Evolutionary conservation across 2,113 vertebrate genomes (phyloP).

Genomic region (Pterocles gutturalis): DNA sequence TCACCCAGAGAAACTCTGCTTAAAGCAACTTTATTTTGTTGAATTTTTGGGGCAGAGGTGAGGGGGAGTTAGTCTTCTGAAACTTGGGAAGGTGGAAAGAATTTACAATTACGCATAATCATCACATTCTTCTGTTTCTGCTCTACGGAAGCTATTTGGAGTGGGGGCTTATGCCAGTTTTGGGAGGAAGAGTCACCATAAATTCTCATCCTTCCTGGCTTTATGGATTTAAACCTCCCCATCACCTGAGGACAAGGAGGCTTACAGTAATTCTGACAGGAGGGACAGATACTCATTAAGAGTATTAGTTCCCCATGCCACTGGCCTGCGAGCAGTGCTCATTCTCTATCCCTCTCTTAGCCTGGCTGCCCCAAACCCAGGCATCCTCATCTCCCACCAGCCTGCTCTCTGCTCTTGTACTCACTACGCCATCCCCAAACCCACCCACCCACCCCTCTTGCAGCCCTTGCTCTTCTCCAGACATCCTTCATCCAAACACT

Average conservation of each 20-base stretch:
- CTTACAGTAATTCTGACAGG: neutral
- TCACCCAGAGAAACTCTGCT: neutral
- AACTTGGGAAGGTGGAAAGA: neutral
- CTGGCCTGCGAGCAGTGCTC: rapidly evolving
- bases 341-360: neutral
- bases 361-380: neutral
- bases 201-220: neutral
- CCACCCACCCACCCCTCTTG: neutral
- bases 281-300: neutral
- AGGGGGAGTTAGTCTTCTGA: neutral
- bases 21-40: neutral
- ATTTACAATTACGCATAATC: neutral
- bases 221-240: neutral
- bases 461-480: neutral
- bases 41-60: neutral
- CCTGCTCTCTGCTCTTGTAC: neutral
- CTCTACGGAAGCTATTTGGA: neutral
- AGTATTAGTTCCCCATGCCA: neutral
- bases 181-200: neutral
- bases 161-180: neutral
- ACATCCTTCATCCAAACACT: neutral
- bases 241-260: neutral
- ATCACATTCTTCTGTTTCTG: neutral
- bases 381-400: neutral
- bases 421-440: neutral